Evolutionary conservation across 2,113 vertebrate species (phyloP), one percentile per base, ranked within the genome.

Genomic region (Menura novaehollandiae): DNA sequence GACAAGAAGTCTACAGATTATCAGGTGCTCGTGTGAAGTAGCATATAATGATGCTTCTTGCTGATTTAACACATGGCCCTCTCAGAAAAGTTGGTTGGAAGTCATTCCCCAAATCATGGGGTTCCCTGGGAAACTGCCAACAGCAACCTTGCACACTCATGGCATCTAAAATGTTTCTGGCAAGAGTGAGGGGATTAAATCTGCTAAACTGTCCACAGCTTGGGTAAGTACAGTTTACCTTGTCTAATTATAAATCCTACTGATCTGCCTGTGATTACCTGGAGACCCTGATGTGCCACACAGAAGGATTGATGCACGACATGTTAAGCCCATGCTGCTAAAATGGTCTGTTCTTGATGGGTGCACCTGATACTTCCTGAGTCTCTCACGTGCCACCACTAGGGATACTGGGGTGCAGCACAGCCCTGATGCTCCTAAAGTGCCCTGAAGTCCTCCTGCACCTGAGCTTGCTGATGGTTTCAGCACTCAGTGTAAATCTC

Each of bases 251-350:
- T 22, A 66, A 82, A 75, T n/a, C 21, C 69, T 26, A 9, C 8
- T 59, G 81, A 71, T 63, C 19, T 72, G 39, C 56, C 64, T 67
- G n/a, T 11, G 63, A n/a, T 33, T 33, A 59, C 39, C 62, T 33
- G 15, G 19, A 59, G 33, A 62, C 41, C 44, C 13, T 0, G 5
- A 26, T 7, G 23, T 43, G 39, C 39, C 53, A 11, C 0, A 1
- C 9, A 37, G n/a, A 77, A 63, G 71, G 41, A 51, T 2, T 3
- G 24, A 69, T 23, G 35, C 24, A 67, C 24, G 13, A 30, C 47
- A 53, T 1, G 11, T 28, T 21, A 46, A 76, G 18, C 27, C 20
- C 58, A 24, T 3, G 13, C 58, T 84, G 72, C 37, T 71, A 64
- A 49, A 84, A 66, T 10, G 11, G 43, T 16, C 39, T 63, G 44